These are phyloP conservation scores for Drosophila nigrodunni DNA, from an alignment of 1,140 invertebrate species.

Conservation along the genomic window DNA sequence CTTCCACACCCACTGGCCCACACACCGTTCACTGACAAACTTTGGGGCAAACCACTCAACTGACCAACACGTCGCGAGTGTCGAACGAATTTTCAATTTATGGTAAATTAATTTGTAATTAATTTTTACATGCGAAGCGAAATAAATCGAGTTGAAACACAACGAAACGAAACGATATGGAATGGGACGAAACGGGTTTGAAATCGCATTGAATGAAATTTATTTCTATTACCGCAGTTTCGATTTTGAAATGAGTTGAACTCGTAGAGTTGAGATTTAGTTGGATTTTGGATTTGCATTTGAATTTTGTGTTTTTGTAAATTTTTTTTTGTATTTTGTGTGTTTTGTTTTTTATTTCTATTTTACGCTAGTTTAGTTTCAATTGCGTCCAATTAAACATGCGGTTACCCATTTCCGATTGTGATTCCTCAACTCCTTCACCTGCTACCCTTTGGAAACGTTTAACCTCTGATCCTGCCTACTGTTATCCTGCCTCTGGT, in stretches of 20 bases:
- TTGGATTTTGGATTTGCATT: constrained; percentile 28
- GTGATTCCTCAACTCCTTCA: constrained; percentile 57
- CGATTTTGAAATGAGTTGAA: constrained; percentile 33
- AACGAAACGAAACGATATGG: constrained; percentile 39
- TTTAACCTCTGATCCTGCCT: too few relatives aligned
- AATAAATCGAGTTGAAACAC: constrained; percentile 24
- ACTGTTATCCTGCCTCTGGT: background rate
- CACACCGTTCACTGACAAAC: constrained; percentile 31
- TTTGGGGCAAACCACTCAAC: constrained; percentile 44
- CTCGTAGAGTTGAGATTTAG: background rate
- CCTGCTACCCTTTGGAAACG: background rate
- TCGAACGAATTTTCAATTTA: constrained; percentile 65
- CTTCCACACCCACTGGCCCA: background rate
- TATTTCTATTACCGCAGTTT: constrained; percentile 44
- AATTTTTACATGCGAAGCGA: constrained; percentile 63
- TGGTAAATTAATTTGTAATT: constrained; percentile 84
- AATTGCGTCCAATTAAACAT: constrained; percentile 83
- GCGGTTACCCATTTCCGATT: constrained; percentile 72
- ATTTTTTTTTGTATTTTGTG: constrained; percentile 9
- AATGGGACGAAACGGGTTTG: constrained; percentile 34
- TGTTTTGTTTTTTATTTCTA: constrained; percentile 75
- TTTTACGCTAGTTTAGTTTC: constrained; percentile 83
- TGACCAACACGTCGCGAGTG: constrained; percentile 35
- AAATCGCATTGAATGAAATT: constrained; percentile 32
- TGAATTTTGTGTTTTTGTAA: constrained; percentile 16